phyloP scores from a whole-genome alignment of 2,797 vertebrate genomes.

The Catamblyrhynchus diadema region DNA sequence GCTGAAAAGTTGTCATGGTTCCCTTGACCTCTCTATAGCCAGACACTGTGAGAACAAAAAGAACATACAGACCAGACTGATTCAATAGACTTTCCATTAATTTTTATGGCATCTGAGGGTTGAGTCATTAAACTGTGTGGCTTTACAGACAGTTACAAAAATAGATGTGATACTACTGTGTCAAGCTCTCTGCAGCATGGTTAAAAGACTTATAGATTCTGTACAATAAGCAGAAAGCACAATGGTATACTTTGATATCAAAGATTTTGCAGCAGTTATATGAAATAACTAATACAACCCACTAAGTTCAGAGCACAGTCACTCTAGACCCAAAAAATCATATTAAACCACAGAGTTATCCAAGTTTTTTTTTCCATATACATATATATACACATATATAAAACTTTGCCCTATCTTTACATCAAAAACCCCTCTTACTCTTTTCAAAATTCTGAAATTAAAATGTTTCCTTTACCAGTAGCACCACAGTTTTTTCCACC shows the following conservation, averaged over 20 bases:
- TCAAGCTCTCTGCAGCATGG: neutral
- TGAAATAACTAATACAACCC: neutral
- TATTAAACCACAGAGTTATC: neutral
- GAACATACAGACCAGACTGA: conserved; percentile 11
- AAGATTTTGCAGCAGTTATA: neutral
- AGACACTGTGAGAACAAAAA: conserved; percentile 29
- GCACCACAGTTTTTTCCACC: neutral
- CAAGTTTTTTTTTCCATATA: neutral
- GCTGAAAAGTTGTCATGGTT: conserved; percentile 41
- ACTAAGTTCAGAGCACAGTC: neutral
- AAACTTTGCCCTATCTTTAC: neutral
- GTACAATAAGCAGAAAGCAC: neutral
- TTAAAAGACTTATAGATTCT: neutral
- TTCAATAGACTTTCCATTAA: conserved; percentile 29
- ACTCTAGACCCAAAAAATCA: neutral
- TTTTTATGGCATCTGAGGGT: conserved; percentile 27
- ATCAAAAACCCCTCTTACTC: neutral
- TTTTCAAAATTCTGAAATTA: neutral
- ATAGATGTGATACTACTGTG: conserved; percentile 12
- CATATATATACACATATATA: neutral
- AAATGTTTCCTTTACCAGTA: neutral
- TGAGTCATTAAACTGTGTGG: neutral
- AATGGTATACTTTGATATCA: neutral
- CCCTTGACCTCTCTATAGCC: conserved; percentile 37
- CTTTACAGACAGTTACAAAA: conserved; percentile 30